Evolutionary conservation across 2,888 invertebrate genomes (phyloP), one percentile per base, ranked within the genome.

Genomic region (Vanessa cardui): DNA sequence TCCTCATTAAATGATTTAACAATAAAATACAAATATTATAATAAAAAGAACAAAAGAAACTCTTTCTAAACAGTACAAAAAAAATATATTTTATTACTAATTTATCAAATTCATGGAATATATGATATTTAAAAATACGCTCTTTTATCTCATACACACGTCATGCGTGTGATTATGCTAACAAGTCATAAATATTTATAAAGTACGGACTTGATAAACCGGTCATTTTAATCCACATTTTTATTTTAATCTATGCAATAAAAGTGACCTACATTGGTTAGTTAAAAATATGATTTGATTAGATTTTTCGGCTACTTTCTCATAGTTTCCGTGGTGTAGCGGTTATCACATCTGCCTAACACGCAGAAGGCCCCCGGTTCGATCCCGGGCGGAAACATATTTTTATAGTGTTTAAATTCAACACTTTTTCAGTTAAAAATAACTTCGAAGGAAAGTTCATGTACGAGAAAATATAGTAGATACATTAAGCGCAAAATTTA

Each of bases 321-420:
- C 5, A 69, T 8, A 50, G 95, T 96, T 96, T 96, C 95, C 95
- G 96, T 96, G 96, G 96, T 96, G 96, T 96, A 96, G 96, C 95
- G 96, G 96, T 96, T 96, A 96, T 96, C 96, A 96, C 96, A 96
- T 96, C 96, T 96, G 96, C 96, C 96, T 96, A 96, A 96, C 96
- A 96, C 96, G 96, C 96, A 96, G 96, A 96, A 96, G 96, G 96
- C 94, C 96, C 96, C 96, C 96, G 96, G 96, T 96, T 96, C 96
- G 96, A 96, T 95, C 96, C 96, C 96, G 96, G 96, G 96, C 96
- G 95, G 94, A 96, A 96, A 95, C 96, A 95, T 81, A 80, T 12
- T 12, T 12, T 39, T 39, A 39, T 39, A 12, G 8, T 39, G 0
- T 39, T 39, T 39, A 3, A 0, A 26, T 3, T 12, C 12, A 12